These are phyloP conservation scores for Chymomyza fuscimana DNA, from an alignment of 2,888 invertebrate species.

Conservation along the genomic window DNA sequence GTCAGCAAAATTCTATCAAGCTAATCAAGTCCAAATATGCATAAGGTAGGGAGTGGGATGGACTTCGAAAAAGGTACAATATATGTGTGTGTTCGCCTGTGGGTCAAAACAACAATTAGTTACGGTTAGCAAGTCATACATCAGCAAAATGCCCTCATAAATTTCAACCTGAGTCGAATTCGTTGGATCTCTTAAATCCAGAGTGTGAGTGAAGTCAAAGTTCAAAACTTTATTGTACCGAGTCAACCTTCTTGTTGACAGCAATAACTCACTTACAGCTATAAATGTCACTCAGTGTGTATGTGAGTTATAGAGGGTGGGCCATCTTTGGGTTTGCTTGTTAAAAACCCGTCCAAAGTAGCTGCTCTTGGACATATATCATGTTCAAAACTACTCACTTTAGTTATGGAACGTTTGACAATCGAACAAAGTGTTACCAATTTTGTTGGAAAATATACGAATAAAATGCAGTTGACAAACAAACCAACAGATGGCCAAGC, in stretches of 20 bases:
- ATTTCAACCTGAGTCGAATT: conserved; percentile 12
- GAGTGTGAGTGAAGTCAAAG: neutral
- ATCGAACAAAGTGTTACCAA: too few relatives aligned
- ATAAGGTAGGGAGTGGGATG: neutral
- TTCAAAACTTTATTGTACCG: neutral
- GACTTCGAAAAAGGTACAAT: neutral
- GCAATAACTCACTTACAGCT: neutral
- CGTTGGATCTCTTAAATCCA: neutral
- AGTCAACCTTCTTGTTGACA: conserved; percentile 1
- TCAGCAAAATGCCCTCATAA: conserved; percentile 30
- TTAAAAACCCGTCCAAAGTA: too few relatives aligned
- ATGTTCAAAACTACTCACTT: too few relatives aligned
- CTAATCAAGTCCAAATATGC: conserved; percentile 10
- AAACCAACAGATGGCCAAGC: too few relatives aligned
- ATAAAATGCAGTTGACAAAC: too few relatives aligned
- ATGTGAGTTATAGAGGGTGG: neutral
- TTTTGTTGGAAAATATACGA: too few relatives aligned
- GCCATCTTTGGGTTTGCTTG: too few relatives aligned
- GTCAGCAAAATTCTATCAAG: conserved; percentile 2
- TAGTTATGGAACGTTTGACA: too few relatives aligned
- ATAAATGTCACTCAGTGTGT: neutral
- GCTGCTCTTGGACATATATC: too few relatives aligned
- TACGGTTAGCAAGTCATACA: conserved; percentile 23
- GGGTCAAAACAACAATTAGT: conserved; percentile 21
- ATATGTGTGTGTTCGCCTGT: neutral